Conservation (phyloP, 1,140 invertebrate species). For the Diabrotica virgifera region DNA sequence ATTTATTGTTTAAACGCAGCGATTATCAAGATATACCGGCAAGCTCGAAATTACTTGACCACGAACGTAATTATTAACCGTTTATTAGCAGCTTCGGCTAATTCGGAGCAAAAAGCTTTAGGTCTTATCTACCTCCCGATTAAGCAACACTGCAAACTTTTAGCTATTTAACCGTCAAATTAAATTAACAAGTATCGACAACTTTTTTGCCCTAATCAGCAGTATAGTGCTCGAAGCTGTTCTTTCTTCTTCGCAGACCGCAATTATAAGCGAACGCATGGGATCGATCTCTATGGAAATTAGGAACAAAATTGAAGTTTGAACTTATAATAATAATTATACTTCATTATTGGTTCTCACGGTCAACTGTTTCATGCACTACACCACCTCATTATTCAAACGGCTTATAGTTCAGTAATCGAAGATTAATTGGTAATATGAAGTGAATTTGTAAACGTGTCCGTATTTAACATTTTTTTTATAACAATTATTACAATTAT, state of each 20-base stretch:
- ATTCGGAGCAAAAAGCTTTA: not conserved
- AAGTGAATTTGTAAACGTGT: too few species aligned
- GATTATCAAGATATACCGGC: too few species aligned
- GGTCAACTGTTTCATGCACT: not conserved
- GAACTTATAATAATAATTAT: slow-evolving; percentile 32
- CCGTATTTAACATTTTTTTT: too few species aligned
- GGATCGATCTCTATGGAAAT: slow-evolving; percentile 33
- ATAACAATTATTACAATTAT: too few species aligned
- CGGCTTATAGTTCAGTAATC: too few species aligned
- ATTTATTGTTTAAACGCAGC: too few species aligned
- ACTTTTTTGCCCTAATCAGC: not conserved
- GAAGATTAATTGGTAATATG: too few species aligned
- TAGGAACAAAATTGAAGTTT: slow-evolving; percentile 30
- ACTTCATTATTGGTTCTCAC: slow-evolving; percentile 32
- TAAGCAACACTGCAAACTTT: too few species aligned
- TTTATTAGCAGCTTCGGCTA: slow-evolving; percentile 9
- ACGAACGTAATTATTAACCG: slow-evolving; percentile 1
- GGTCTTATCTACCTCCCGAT: too few species aligned
- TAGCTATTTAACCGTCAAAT: too few species aligned
- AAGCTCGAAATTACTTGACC: too few species aligned
- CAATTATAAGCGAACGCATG: slow-evolving; percentile 27
- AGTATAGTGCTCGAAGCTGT: slow-evolving; percentile 2
- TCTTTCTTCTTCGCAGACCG: not conserved
- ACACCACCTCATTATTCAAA: too few species aligned
- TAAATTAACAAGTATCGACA: not conserved